Base-by-base conservation (phyloP, 2,113 vertebrate genomes). In the Nyctereutes procyonoides region DNA sequence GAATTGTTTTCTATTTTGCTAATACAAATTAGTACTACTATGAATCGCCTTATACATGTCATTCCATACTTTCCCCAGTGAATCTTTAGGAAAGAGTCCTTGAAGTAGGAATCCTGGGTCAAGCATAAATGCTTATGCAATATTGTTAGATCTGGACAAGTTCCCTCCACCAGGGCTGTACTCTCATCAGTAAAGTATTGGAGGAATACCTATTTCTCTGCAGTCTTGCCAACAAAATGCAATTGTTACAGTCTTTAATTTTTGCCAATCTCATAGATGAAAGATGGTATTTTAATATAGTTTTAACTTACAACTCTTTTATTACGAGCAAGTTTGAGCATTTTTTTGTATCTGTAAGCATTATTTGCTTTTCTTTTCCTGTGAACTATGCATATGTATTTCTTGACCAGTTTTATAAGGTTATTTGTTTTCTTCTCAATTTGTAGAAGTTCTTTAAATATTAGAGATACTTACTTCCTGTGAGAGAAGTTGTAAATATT, bases 261-360 rank as follows among this genome's bases (percentile, higher is more conserved):
- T 94, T 74, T 90, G 62, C 80, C 91, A 94, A 1, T 80, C 83
- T 80, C 43, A 48, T 35, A 92, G n/a, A 53, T 51, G 32, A 94
- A 32, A 28, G 15, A 91, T 73, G 35, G 19, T 51, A 65, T 93
- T 81, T 97, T 93, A 87, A 81, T 58, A 24, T 63, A 67, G 71
- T 69, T 90, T 93, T 95, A 71, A 74, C 92, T 97, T 90, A 90
- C 63, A 38, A 79, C 30, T 90, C 56, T 94, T 76, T 96, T 62
- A 26, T 67, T 65, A 88, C 69, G 10, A 92, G 58, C 20, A 55
- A 92, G 30, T 5, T 67, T 38, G n/a, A 94, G n/a, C n/a, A 77
- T 48, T 73, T 95, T 92, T 63, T 95, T 51, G 9, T 73, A 88
- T 96, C 73, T 90, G 43, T 93, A 86, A 67, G 7, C 51, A 5